Evolutionary conservation across 2,797 vertebrate genomes (phyloP).

Genomic region (Rhinoraja longicauda): DNA sequence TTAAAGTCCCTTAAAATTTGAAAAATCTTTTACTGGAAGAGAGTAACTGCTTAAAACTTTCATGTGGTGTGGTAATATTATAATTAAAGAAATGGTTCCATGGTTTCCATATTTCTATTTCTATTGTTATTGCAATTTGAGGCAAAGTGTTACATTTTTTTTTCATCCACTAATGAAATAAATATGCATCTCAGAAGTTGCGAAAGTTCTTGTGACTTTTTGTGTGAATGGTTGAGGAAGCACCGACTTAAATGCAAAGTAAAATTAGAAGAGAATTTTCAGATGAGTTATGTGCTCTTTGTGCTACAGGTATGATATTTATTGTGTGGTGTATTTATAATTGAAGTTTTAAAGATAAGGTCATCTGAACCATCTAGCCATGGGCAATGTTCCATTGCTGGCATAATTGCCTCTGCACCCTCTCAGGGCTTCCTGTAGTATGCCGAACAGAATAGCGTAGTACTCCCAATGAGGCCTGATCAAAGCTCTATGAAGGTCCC

Average conservation of each 20-base stretch:
- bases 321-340: background rate
- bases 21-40: background rate
- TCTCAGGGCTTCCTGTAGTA: too few species aligned
- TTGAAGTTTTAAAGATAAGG: background rate
- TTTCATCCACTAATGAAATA: background rate
- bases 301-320: too few species aligned
- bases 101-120: background rate
- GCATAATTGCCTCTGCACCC: too few species aligned
- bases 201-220: background rate
- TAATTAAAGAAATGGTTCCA: background rate
- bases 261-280: constrained; percentile 7
- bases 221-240: background rate
- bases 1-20: background rate
- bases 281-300: background rate
- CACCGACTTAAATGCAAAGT: background rate
- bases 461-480: too few species aligned
- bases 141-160: background rate
- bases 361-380: background rate
- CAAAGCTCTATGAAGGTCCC: too few species aligned
- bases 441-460: too few species aligned
- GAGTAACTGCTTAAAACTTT: background rate
- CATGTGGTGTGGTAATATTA: background rate
- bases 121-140: background rate
- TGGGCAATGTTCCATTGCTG: background rate
- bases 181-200: background rate